Percentiles rank a stretch among this genome's conserved stretches.
phyloP scores from a whole-genome alignment of 2,888 invertebrate genomes.

The Hololepta plana region DNA sequence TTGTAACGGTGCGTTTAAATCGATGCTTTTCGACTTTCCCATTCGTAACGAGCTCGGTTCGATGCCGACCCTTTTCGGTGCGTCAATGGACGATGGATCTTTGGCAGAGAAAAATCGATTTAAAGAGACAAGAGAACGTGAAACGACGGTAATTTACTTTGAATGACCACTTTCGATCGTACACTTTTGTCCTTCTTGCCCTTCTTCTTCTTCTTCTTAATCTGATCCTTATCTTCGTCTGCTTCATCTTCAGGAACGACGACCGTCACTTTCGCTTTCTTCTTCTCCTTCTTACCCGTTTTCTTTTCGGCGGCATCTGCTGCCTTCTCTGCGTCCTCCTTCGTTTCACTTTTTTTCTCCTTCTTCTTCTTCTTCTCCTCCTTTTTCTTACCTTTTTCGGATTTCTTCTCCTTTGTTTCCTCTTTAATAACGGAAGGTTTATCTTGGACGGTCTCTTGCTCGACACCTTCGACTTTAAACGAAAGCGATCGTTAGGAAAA shows the following conservation, averaged over 20 bases:
- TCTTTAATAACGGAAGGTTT: slow-evolving; percentile 28
- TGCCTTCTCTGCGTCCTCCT: slow-evolving; percentile 2
- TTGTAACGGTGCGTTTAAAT: too few species aligned
- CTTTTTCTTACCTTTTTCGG: slow-evolving; percentile 24
- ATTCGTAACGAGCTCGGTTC: too few species aligned
- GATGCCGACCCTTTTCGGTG: too few species aligned
- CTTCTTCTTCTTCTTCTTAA: slow-evolving; percentile 16
- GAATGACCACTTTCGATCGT: background rate
- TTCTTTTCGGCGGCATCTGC: slow-evolving; percentile 2
- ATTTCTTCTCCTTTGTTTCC: slow-evolving; percentile 17
- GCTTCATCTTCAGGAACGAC: slow-evolving; percentile 5
- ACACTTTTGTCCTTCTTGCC: slow-evolving; percentile 11
- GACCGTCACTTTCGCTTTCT: slow-evolving; percentile 5
- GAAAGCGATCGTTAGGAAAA: too few species aligned
- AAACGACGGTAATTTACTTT: too few species aligned
- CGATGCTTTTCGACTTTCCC: too few species aligned
- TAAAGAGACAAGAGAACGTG: too few species aligned
- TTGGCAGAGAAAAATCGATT: too few species aligned
- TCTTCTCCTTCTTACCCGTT: slow-evolving; percentile 6
- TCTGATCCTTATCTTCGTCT: slow-evolving; percentile 3
- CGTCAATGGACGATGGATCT: too few species aligned
- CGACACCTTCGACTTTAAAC: slow-evolving; percentile 2
- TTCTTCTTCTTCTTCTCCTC: slow-evolving; percentile 5
- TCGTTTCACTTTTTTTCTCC: slow-evolving; percentile 5
- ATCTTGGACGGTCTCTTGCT: slow-evolving; percentile 20